phyloP scores from a whole-genome alignment of 2,113 vertebrate genomes.

The Hemibagrus wyckioides region DNA sequence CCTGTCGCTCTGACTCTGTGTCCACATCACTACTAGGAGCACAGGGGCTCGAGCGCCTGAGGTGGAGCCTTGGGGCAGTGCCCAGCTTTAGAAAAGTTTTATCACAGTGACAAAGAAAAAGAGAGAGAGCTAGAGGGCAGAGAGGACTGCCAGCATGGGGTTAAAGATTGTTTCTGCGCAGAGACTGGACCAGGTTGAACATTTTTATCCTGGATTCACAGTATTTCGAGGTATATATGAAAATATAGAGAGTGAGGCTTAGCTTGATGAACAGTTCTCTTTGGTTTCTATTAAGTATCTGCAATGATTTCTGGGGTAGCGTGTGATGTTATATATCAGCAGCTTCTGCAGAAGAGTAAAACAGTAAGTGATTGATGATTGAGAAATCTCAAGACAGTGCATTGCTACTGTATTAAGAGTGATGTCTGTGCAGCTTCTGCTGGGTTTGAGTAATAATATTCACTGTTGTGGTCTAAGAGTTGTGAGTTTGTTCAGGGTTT shows the following conservation, averaged over 20 bases:
- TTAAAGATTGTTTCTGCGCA: slow-evolving; percentile 36
- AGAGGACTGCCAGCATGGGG: slow-evolving; percentile 25
- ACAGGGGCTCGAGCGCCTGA: slow-evolving; percentile 21
- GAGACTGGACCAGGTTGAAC: not conserved
- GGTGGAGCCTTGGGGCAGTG: slow-evolving; percentile 54
- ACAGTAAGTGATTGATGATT: not conserved
- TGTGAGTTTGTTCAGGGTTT: not conserved
- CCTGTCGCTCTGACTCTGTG: slow-evolving; percentile 52
- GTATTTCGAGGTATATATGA: not conserved
- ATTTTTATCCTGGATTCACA: slow-evolving; percentile 7
- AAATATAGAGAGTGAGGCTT: not conserved
- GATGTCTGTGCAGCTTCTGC: not conserved
- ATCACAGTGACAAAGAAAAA: slow-evolving; percentile 56
- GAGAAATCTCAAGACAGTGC: not conserved
- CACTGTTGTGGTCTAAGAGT: not conserved
- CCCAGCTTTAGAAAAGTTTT: slow-evolving; percentile 60
- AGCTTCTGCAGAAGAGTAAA: not conserved
- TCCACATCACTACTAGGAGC: slow-evolving; percentile 36
- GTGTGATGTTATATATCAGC: not conserved
- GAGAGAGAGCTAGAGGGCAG: slow-evolving; percentile 22
- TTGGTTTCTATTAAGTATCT: not conserved
- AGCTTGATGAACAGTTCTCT: not conserved
- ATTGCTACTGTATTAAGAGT: not conserved
- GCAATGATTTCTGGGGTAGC: not conserved
- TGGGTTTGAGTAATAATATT: not conserved